Conservation (phyloP, 2,888 invertebrate species). For the Arge pagana region DNA sequence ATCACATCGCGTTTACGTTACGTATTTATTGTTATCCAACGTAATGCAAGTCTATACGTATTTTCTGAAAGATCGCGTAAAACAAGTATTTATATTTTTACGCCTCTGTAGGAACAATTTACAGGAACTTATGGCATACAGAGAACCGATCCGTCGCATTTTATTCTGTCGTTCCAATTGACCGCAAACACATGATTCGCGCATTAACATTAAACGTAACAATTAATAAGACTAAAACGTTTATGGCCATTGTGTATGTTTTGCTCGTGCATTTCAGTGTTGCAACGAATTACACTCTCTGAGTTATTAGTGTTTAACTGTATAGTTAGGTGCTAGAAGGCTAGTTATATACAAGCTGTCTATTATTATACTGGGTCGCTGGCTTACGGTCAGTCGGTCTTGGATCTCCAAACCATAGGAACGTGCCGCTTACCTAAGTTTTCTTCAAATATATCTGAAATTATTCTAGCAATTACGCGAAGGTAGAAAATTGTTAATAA, state of each 20-base stretch:
- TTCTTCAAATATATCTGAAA: constrained; percentile 13
- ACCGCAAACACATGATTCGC: constrained; percentile 17
- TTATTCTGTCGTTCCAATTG: constrained; percentile 11
- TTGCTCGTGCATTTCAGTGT: constrained; percentile 23
- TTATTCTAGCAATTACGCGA: constrained; percentile 1
- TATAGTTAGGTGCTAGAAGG: constrained; percentile 52
- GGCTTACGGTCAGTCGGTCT: constrained; percentile 57
- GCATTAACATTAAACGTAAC: constrained; percentile 19
- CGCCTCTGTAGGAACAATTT: constrained; percentile 9
- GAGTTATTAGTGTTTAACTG: constrained; percentile 43
- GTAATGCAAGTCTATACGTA: no score
- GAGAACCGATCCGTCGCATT: not conserved
- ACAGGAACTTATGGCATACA: constrained; percentile 16
- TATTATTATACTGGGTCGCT: constrained; percentile 56
- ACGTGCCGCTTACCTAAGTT: constrained; percentile 49
- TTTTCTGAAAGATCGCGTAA: no score
- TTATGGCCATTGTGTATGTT: constrained; percentile 18
- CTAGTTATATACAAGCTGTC: constrained; percentile 54
- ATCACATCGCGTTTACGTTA: no score
- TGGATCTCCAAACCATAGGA: constrained; percentile 57
- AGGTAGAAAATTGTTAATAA: constrained; percentile 27
- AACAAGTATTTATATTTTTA: no score
- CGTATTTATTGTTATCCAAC: no score
- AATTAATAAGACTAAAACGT: constrained; percentile 10
- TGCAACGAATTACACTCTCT: constrained; percentile 38